phyloP scores from a whole-genome alignment of 1,140 invertebrate genomes.

The Heterodera carotae region DNA sequence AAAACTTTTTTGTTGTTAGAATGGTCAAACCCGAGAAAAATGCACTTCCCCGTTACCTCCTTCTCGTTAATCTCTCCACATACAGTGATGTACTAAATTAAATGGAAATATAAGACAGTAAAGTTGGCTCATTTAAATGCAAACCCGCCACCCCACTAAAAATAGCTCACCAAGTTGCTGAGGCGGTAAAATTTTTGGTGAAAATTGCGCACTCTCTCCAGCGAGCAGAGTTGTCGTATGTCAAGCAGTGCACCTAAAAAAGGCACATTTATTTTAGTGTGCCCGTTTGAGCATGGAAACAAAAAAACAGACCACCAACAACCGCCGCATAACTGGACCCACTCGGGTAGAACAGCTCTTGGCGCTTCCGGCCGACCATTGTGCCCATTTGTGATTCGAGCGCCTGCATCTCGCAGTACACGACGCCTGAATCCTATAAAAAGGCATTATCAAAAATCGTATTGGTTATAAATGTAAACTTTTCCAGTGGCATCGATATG shows the following conservation, averaged over 20 bases:
- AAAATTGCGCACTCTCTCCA: conserved; percentile 79
- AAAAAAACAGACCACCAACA: too few relatives aligned
- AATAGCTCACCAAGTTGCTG: conserved; percentile 85
- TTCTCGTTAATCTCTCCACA: conserved; percentile 78
- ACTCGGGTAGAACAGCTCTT: conserved; percentile 54
- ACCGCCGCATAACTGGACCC: too few relatives aligned
- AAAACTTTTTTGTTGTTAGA: background rate
- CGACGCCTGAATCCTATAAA: conserved; percentile 78
- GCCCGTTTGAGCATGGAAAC: too few relatives aligned
- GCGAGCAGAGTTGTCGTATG: conserved; percentile 78
- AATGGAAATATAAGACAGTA: too few relatives aligned
- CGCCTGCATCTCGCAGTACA: conserved; percentile 90
- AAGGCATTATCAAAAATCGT: background rate
- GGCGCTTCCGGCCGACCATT: conserved; percentile 42
- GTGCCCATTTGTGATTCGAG: conserved; percentile 58
- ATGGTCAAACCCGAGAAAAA: too few relatives aligned
- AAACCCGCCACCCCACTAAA: too few relatives aligned
- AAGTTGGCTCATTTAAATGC: too few relatives aligned
- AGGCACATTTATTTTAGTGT: too few relatives aligned
- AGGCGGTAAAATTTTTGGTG: conserved; percentile 84
- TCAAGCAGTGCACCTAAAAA: conserved; percentile 81
- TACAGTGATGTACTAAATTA: conserved; percentile 73
- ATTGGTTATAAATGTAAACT: background rate
- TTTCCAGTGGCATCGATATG: conserved; percentile 80
- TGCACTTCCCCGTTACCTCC: too few relatives aligned